These are phyloP conservation scores for Polyploca ridens DNA, from an alignment of 2,888 invertebrate species.

Conservation along the genomic window DNA sequence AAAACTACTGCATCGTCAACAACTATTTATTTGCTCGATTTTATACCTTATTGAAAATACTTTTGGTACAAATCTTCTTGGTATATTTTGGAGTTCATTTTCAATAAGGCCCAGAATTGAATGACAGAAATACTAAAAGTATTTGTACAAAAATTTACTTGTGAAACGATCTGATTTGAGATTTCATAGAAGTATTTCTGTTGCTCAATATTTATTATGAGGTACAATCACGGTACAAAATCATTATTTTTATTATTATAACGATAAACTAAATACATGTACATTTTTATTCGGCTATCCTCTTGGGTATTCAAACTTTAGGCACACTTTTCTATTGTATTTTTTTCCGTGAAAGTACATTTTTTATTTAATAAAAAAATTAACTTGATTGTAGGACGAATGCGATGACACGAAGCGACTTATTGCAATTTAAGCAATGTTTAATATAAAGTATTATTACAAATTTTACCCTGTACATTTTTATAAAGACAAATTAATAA, in stretches of 20 bases:
- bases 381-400: conserved; percentile 26
- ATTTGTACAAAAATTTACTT: background rate
- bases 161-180: background rate
- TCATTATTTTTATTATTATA: background rate
- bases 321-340: background rate
- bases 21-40: conserved; percentile 37
- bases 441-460: conserved; percentile 43
- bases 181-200: background rate
- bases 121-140: conserved; percentile 8
- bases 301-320: background rate
- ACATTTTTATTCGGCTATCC: background rate
- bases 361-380: conserved; percentile 24
- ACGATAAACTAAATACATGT: background rate
- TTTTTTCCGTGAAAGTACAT: conserved; percentile 15
- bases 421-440: conserved; percentile 41
- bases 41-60: conserved; percentile 28
- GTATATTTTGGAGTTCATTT: conserved; percentile 8
- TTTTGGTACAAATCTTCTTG: conserved; percentile 13
- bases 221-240: background rate
- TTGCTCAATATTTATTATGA: background rate
- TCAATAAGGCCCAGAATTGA: conserved; percentile 3
- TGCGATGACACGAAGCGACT: conserved; percentile 30
- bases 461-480: conserved; percentile 75
- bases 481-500: conserved; percentile 44
- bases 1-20: conserved; percentile 42